Percentiles rank a stretch among this genome's conserved stretches.
phyloP scores from a whole-genome alignment of 2,797 vertebrate species.

The Gymnoscopelus braueri region DNA sequence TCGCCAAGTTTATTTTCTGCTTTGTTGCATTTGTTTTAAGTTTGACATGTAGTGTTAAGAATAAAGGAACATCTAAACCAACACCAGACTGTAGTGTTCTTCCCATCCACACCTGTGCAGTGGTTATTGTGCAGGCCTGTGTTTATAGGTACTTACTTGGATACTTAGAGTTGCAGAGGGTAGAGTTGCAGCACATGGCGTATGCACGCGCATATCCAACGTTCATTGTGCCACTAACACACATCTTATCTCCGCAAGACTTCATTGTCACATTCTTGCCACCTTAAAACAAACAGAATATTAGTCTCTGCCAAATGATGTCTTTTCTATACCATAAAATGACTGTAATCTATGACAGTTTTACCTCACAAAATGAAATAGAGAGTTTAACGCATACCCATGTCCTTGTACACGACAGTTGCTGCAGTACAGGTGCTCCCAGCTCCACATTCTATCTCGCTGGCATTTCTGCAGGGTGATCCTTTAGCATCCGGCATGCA shows the following conservation, averaged over 20 bases:
- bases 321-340: not conserved
- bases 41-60: no score
- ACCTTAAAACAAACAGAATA: conserved; percentile 40
- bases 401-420: accelerated
- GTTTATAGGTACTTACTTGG: conserved; percentile 50
- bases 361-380: not conserved
- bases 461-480: no score
- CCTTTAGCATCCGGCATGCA: accelerated
- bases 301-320: not conserved
- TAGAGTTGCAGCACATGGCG: conserved; percentile 51
- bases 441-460: no score
- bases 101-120: no score
- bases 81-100: no score
- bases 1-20: no score
- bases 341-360: no score
- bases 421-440: not conserved
- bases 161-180: conserved; percentile 51
- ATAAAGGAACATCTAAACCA: no score
- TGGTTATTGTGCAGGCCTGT: no score
- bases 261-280: accelerated
- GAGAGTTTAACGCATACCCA: conserved; percentile 31
- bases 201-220: conserved; percentile 10
- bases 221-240: conserved; percentile 47
- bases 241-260: conserved; percentile 33
- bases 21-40: no score